Evolutionary conservation across 2,888 invertebrate genomes (phyloP), one percentile per base, ranked within the genome.

Genomic region (Lasioglossum figueresi): DNA sequence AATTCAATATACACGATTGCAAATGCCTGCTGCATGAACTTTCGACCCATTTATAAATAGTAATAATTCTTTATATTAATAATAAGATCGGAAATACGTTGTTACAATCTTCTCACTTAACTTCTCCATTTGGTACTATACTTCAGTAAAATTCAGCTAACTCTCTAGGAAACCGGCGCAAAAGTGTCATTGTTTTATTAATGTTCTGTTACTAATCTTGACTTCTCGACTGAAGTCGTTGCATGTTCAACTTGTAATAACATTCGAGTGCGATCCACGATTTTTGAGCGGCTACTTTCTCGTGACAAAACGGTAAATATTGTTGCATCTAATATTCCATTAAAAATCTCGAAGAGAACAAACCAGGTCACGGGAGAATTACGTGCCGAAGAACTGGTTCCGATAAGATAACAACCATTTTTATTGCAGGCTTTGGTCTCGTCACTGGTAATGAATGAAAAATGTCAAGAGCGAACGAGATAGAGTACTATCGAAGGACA

Each of bases 351-450:
- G 10, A 23, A 68, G 37, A 12, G 19, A 23, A 4, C 1, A 0
- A 68, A 68, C 10, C 37, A 34, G 34, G 68, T 68, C 37, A 37
- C 12, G 23, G 10, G 23, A 68, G 66, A 68, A 68, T 34, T 68
- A 68, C 66, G 4, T 23, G 10, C 12, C 37, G 37, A 68, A 23
- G 23, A 68, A 68, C 37, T 37, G 68, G 23, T 68, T 68, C 37
- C 37, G 68, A 68, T 68, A 68, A 68, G 68, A 68, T 68, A 68
- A 37, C 68, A 34, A 68, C 34, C 31, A 63, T 37, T 68, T 68
- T 37, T 23, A 23, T 68, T 68, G 68, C 37, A 37, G 68, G 4
- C 68, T 37, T 10, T 12, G 37, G 34, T 10, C 68, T 68, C 68
- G 68, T 68, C 68, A 34, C 34, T 63, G 48, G 34, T 37, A 52